Evolutionary conservation across 2,113 vertebrate species (phyloP).

Genomic region (Poeciliopsis retropinna): DNA sequence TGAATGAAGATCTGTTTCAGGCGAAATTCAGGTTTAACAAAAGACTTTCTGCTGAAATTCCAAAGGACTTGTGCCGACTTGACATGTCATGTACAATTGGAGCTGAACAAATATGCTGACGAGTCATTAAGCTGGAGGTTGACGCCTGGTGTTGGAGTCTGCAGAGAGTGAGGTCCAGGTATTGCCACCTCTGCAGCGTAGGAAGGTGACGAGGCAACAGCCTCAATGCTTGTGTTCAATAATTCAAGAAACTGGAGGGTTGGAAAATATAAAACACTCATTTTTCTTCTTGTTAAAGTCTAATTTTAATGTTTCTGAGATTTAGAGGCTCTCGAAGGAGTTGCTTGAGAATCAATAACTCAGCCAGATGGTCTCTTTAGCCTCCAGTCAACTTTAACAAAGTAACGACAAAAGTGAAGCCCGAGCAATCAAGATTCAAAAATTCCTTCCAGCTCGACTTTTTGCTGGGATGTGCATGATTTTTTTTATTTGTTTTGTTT

Average conservation of each 20-base stretch:
- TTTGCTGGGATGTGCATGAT: conserved; percentile 23
- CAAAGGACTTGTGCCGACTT: conserved; percentile 37
- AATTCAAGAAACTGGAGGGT: neutral
- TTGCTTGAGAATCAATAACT: neutral
- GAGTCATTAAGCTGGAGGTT: conserved; percentile 67
- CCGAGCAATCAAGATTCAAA: neutral
- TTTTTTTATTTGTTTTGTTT: conserved; percentile 37
- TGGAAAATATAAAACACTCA: neutral
- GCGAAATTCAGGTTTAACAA: conserved; percentile 21
- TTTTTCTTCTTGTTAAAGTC: neutral
- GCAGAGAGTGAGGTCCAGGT: conserved; percentile 29
- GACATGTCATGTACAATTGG: conserved; percentile 52
- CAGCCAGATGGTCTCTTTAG: conserved; percentile 1
- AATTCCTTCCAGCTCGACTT: neutral
- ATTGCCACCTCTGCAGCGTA: conserved; percentile 30
- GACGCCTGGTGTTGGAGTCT: conserved; percentile 64
- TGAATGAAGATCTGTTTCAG: conserved; percentile 2
- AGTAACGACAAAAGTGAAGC: conserved; percentile 14
- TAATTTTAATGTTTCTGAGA: neutral
- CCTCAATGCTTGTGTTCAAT: neutral
- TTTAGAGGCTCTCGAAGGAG: neutral
- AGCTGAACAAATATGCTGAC: conserved; percentile 59
- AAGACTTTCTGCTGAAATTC: conserved; percentile 15
- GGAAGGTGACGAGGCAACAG: conserved; percentile 24
- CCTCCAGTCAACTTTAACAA: neutral